Base-by-base conservation (phyloP, 1,140 invertebrate genomes). In the Arctopsyche grandis region DNA sequence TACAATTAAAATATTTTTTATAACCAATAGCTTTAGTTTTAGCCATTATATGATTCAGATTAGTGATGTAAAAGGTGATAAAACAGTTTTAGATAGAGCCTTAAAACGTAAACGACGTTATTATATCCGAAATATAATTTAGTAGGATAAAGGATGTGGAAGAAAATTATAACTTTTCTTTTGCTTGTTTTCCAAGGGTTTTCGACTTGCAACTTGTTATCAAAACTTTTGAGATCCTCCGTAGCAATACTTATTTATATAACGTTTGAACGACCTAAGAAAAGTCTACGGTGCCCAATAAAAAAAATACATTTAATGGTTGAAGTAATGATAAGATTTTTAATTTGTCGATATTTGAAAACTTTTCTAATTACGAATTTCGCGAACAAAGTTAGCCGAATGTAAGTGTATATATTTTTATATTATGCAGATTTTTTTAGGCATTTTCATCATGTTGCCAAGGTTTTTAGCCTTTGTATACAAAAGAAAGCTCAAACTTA, bases 271-370 rank as follows among this genome's bases (percentile, higher is more conserved):
- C 56, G 21, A 60, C 14, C 19, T 9, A 5, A 21, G 19, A 60
- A 21, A 60, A 60, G 5, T 21, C n/a, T 19, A 60, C 56, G n/a
- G n/a, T 60, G 16, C 16, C 19, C 16, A 66, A 26, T 26, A 66
- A 19, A 66, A 66, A 66, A 66, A 66, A 66, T 26, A 66, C 24
- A 66, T 66, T 66, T 66, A 66, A 66, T 24, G 63, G 63, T 66
- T 24, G 63, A 66, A 22, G 22, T 24, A 66, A 66, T 66, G 63
- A 66, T 66, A 66, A 21, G 63, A 66, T 66, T 66, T 66, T 66
- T 66, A 66, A 66, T 66, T 66, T 26, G 63, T 66, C 63, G 63
- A 66, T 66, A 66, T 66, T 66, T 66, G 63, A 66, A 66, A 66
- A 66, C 22, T 66, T 66, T 66, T 66, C 63, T 66, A 66, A 66